These are phyloP conservation scores for Pseudococcus viburni DNA, from an alignment of 2,888 invertebrate genomes.

Conservation along the genomic window DNA sequence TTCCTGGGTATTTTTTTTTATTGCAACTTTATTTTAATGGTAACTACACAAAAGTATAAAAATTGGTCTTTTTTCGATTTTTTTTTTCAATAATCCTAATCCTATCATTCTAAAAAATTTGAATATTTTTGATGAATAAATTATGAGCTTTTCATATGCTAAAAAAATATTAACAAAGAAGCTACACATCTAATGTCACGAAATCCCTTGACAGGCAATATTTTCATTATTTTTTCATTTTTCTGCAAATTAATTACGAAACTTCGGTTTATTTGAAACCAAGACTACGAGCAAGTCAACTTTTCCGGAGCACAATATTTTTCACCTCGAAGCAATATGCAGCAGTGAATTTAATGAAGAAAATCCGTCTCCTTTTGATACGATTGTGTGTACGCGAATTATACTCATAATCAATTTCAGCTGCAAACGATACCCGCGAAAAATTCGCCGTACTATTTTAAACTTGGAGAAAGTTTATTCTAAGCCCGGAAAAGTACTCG, in stretches of 20 bases:
- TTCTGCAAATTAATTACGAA: background rate
- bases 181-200: too few species aligned
- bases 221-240: background rate
- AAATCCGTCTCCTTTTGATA: background rate
- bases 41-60: too few species aligned
- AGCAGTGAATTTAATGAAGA: background rate
- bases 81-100: too few species aligned
- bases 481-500: background rate
- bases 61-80: too few species aligned
- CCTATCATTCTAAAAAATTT: too few species aligned
- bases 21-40: background rate
- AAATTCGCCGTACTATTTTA: constrained; percentile 1
- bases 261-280: background rate
- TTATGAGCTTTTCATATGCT: too few species aligned
- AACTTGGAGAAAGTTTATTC: constrained; percentile 19
- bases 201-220: background rate
- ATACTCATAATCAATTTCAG: constrained; percentile 5
- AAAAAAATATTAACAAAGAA: too few species aligned
- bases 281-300: background rate
- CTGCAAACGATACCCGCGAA: background rate
- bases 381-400: background rate
- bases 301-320: background rate
- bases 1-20: background rate
- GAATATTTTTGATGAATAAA: too few species aligned
- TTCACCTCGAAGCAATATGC: background rate